Evolutionary conservation across 1,140 invertebrate species (phyloP).

Genomic region (Trachymyrmex septentrionalis): DNA sequence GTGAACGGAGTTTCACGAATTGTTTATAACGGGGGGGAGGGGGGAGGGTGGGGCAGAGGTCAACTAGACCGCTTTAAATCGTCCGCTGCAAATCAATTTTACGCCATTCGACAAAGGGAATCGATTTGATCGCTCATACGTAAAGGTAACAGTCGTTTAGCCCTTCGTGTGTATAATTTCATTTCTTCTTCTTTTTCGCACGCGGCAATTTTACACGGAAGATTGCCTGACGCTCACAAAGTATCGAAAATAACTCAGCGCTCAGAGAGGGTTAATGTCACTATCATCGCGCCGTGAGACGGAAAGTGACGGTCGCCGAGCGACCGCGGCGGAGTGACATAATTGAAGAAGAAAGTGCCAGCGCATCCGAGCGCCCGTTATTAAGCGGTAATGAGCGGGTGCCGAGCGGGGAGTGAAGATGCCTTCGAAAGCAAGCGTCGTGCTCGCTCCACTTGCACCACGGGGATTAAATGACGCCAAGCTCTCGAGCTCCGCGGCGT

Average conservation of each 20-base stretch:
- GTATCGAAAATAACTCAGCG: constrained; percentile 21
- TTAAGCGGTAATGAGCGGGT: constrained; percentile 62
- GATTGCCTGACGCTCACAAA: not conserved
- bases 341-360: constrained; percentile 76
- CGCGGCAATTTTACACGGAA: not conserved
- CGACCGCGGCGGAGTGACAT: constrained; percentile 66
- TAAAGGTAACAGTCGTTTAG: not conserved
- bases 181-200: not conserved
- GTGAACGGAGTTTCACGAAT: constrained; percentile 69
- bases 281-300: constrained; percentile 20
- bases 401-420: constrained; percentile 42
- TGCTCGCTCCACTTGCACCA: not conserved
- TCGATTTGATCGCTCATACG: not conserved
- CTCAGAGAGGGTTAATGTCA: constrained; percentile 11
- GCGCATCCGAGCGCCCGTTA: constrained; percentile 70
- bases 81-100: constrained; percentile 12
- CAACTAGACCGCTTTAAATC: constrained; percentile 2
- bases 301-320: constrained; percentile 64
- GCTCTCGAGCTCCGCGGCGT: constrained; percentile 11
- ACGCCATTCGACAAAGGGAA: constrained; percentile 7
- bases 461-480: constrained; percentile 34
- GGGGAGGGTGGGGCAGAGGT: too few species aligned
- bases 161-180: not conserved
- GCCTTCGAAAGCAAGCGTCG: constrained; percentile 32
- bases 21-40: constrained; percentile 35